Conservation (phyloP, 1,140 invertebrate genomes). For the Chironomus tepperi region DNA sequence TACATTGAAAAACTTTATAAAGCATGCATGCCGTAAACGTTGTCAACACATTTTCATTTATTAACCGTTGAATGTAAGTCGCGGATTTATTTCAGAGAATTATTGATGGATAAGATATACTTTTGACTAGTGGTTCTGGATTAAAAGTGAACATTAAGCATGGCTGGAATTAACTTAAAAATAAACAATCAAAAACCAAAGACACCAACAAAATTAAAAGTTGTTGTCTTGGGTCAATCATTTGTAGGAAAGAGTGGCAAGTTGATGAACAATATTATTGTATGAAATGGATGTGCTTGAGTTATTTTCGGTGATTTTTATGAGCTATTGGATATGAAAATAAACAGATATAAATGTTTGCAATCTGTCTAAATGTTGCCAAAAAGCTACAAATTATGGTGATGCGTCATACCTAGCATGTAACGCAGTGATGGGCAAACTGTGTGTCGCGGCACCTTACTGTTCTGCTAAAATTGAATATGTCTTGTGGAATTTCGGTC, state of each 20-base stretch:
- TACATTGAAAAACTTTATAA: not conserved
- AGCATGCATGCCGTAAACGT: not conserved
- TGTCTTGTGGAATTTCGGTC: too few relatives aligned
- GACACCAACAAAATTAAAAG: constrained; percentile 35
- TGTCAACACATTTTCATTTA: not conserved
- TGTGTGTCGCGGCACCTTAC: too few relatives aligned
- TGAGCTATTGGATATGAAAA: too few relatives aligned
- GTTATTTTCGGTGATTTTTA: too few relatives aligned
- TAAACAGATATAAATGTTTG: too few relatives aligned
- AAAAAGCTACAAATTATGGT: too few relatives aligned
- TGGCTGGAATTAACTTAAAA: not conserved
- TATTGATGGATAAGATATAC: not conserved
- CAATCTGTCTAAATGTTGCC: too few relatives aligned
- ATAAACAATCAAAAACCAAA: not conserved
- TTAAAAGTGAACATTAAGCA: not conserved
- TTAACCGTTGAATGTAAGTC: not conserved
- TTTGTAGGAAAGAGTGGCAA: constrained; percentile 65
- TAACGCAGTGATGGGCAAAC: too few relatives aligned
- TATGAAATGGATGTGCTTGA: not conserved
- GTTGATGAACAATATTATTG: constrained; percentile 24
- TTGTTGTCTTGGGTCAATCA: constrained; percentile 59
- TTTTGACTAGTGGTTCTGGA: not conserved
- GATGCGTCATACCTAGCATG: too few relatives aligned
- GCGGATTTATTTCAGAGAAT: too few relatives aligned
- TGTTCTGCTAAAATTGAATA: too few relatives aligned